These are phyloP conservation scores for Melikaiella ostensackeni DNA, from an alignment of 2,888 invertebrate genomes.

Conservation along the genomic window DNA sequence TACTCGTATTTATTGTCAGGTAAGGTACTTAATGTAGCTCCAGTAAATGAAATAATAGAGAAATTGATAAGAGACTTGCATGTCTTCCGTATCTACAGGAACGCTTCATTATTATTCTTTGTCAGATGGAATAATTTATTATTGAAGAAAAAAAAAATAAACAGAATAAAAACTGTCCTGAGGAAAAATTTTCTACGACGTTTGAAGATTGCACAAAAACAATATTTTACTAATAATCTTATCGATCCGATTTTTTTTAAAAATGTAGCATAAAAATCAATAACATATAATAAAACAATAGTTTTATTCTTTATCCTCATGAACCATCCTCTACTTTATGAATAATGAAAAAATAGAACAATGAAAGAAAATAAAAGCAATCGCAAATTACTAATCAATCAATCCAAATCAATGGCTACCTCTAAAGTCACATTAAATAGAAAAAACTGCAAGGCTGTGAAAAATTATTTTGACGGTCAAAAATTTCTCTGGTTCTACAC, in stretches of 20 bases:
- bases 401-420: not conserved
- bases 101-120: conserved; percentile 7
- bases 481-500: too few relatives aligned
- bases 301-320: not conserved
- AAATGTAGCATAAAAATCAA: not conserved
- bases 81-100: conserved; percentile 1
- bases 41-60: not conserved
- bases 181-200: not conserved
- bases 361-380: not conserved
- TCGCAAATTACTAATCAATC: not conserved
- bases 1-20: not conserved
- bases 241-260: not conserved
- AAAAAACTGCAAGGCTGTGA: too few relatives aligned
- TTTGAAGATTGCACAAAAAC: not conserved
- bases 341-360: not conserved
- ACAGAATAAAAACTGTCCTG: conserved; percentile 4
- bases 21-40: not conserved
- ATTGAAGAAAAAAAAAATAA: conserved; percentile 11
- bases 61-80: conserved; percentile 14
- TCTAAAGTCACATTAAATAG: too few relatives aligned
- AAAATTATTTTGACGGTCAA: too few relatives aligned
- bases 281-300: not conserved
- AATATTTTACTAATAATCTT: not conserved
- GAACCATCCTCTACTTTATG: not conserved
- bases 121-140: conserved; percentile 4